Evolutionary conservation across 2,888 invertebrate genomes (phyloP), one percentile per base, ranked within the genome.

Genomic region (Lasioglossum vierecki): DNA sequence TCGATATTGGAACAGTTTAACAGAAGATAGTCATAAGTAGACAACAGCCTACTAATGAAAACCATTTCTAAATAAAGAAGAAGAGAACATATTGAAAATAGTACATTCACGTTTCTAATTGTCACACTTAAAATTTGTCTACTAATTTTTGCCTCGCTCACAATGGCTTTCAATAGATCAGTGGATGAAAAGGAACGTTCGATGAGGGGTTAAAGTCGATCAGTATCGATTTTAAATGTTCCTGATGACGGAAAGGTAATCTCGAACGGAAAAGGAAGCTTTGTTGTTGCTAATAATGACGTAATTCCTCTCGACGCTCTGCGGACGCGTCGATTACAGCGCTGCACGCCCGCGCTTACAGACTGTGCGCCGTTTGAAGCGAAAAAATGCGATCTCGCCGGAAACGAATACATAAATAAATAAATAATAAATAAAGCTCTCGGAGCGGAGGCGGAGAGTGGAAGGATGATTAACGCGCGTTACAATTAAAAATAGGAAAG

Each of bases 401-500:
- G 60, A 66, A 66, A 66, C 35, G 66, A 35, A 66, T 35, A 35
- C 15, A 66, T 35, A 66, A 66, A 35, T 66, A 66, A 66, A 35
- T 66, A 66, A 66, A 35, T 66, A 66, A 66, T 60, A 60, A 60
- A 60, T 26, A 60, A 60, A 60, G 60, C 11, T 26, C 53, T 53
- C 53, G 53, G 26, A 13, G 60, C 13, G 60, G 26, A 26, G 66
- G 35, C 18, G 30, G 63, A 30, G 35, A 35, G 30, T 30, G 66
- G 30, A 11, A 13, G 35, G 30, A 18, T 35, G 68, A 39, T 39
- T 39, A 35, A 39, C 68, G 11, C 68, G 68, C 68, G 68, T 68
- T 22, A 39, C 22, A 68, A 68, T 39, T 68, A 68, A 39, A 39
- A 68, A 68, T 68, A 39, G 68, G 39, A 68, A 66, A 66, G 66